phyloP scores from a whole-genome alignment of 2,888 invertebrate genomes.

The Nasonia oneida region DNA sequence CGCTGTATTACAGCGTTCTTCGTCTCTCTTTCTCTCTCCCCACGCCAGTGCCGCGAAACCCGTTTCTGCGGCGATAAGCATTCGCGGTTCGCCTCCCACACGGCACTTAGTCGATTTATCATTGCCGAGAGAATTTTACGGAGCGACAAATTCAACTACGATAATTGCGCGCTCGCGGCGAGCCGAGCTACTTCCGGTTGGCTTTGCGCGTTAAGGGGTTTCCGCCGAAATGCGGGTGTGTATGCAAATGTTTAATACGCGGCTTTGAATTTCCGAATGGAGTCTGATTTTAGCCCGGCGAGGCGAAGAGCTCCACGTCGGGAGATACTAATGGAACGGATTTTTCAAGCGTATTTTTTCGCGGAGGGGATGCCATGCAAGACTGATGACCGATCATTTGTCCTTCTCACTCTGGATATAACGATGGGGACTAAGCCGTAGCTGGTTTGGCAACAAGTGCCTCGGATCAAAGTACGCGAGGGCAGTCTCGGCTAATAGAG shows the following conservation, averaged over 20 bases:
- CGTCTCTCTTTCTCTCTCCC: not conserved
- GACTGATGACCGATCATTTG: not conserved
- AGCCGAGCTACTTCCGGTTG: not conserved
- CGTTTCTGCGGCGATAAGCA: conserved; percentile 8
- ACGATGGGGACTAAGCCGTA: too few species aligned
- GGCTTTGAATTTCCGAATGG: not conserved
- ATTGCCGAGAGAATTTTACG: conserved; percentile 3
- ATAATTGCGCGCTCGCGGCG: not conserved
- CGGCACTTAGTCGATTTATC: not conserved
- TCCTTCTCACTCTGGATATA: not conserved
- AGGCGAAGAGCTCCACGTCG: not conserved
- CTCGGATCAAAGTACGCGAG: too few species aligned
- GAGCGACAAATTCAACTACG: not conserved
- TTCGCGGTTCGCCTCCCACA: not conserved
- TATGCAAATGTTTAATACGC: not conserved
- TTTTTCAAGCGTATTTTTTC: not conserved
- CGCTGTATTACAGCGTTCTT: conserved; percentile 12
- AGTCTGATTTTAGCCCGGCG: not conserved
- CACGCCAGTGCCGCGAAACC: not conserved
- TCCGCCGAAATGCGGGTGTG: not conserved
- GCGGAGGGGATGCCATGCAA: not conserved
- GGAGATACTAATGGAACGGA: not conserved
- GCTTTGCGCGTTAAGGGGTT: not conserved
- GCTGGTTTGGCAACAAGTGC: too few species aligned
- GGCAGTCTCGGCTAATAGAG: too few species aligned